A percentile compares a stretch with the other conserved stretches of the same genome.
These are phyloP conservation scores for Ophion slaviceki DNA, from an alignment of 2,888 invertebrate species.

Conservation along the genomic window DNA sequence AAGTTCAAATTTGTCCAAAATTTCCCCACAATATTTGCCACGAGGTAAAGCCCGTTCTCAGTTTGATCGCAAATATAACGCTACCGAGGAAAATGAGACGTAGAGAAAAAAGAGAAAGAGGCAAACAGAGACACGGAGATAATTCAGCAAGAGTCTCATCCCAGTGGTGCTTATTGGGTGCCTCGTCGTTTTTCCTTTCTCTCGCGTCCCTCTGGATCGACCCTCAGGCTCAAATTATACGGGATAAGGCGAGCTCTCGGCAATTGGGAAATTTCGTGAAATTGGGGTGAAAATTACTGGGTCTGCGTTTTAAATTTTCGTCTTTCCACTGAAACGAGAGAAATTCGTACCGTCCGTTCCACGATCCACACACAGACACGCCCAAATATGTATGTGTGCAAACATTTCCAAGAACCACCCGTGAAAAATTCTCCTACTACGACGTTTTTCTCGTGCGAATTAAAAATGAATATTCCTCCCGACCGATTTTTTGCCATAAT, in stretches of 20 bases:
- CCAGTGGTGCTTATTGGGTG: constrained; percentile 42
- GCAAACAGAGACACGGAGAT: constrained; percentile 9
- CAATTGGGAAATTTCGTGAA: constrained; percentile 71
- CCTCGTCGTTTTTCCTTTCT: constrained; percentile 32
- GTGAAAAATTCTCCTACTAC: too few species aligned
- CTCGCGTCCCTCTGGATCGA: constrained; percentile 22
- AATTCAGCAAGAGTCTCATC: constrained; percentile 44
- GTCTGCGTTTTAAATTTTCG: constrained; percentile 68
- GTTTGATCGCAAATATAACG: constrained; percentile 10
- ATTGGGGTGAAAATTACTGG: constrained; percentile 73
- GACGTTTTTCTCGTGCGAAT: too few species aligned
- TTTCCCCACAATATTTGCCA: constrained; percentile 4
- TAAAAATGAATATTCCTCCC: too few species aligned
- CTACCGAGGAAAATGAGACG: not conserved
- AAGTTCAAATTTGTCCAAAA: too few species aligned
- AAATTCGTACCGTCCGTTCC: constrained; percentile 27
- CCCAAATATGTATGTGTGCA: too few species aligned
- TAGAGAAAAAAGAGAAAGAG: constrained; percentile 11
- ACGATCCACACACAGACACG: not conserved
- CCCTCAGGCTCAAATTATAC: constrained; percentile 67
- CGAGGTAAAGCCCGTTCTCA: constrained; percentile 3
- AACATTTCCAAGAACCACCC: too few species aligned
- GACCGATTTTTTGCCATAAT: too few species aligned
- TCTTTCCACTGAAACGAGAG: constrained; percentile 65
- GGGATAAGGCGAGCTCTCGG: constrained; percentile 57